phyloP scores from a whole-genome alignment of 2,113 vertebrate genomes.

The Dasyornis broadbenti region DNA sequence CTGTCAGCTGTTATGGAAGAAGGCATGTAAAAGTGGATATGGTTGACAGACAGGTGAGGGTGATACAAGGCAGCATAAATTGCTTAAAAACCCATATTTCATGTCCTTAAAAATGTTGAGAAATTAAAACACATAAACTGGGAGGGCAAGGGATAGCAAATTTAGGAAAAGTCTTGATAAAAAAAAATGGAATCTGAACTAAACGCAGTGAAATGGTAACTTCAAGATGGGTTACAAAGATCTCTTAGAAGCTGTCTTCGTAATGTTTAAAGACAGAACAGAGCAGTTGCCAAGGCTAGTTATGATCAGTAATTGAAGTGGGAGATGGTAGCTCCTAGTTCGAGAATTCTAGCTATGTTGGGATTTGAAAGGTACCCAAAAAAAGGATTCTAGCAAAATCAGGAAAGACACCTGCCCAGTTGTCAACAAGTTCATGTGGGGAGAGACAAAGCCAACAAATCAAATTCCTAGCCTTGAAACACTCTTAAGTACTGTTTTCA shows the following conservation, averaged over 20 bases:
- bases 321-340: background rate
- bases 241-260: background rate
- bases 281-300: background rate
- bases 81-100: background rate
- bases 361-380: background rate
- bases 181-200: background rate
- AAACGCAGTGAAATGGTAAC: background rate
- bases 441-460: background rate
- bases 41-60: background rate
- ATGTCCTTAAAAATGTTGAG: background rate
- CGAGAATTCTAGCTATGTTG: rapidly evolving
- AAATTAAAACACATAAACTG: background rate
- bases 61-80: background rate
- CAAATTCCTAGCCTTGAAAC: background rate
- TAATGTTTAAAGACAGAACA: background rate
- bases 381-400: background rate
- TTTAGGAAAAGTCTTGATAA: background rate
- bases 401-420: background rate
- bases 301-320: background rate
- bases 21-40: background rate
- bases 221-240: background rate
- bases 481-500: background rate
- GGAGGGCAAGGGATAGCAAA: background rate
- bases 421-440: background rate
- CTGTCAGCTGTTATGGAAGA: background rate